Conservation (phyloP, 2,113 vertebrate species). For the Polyodon spathula region DNA sequence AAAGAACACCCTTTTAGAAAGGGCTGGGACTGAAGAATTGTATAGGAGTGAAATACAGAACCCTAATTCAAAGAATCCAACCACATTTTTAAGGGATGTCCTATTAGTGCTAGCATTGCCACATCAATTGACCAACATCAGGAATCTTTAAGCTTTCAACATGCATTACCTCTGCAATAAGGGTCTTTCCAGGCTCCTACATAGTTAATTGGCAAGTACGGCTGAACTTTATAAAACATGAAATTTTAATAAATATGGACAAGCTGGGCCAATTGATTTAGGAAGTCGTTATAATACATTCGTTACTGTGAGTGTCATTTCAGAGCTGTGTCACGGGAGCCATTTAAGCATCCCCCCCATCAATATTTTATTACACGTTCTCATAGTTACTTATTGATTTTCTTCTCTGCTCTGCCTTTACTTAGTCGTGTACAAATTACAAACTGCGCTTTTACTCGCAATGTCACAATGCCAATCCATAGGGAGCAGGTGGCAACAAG, state of each 20-base stretch:
- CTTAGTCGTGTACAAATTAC: slow-evolving; percentile 41
- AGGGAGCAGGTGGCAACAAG: slow-evolving; percentile 11
- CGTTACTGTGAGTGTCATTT: slow-evolving; percentile 26
- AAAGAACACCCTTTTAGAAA: too few relatives aligned
- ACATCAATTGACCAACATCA: too few relatives aligned
- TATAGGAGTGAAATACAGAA: too few relatives aligned
- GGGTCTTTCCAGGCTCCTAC: too few relatives aligned
- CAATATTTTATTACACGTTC: slow-evolving; percentile 60
- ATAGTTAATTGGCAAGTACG: too few relatives aligned
- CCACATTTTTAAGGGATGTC: too few relatives aligned
- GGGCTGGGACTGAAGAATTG: too few relatives aligned
- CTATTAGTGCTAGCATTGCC: too few relatives aligned
- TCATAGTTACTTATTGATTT: slow-evolving; percentile 54
- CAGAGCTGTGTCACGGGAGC: slow-evolving; percentile 25
- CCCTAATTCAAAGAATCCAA: too few relatives aligned
- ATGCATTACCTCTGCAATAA: too few relatives aligned
- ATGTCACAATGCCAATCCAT: slow-evolving; percentile 29
- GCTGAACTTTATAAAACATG: slow-evolving; percentile 17
- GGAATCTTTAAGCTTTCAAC: too few relatives aligned
- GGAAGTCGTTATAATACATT: slow-evolving; percentile 22
- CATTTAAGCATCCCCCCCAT: slow-evolving; percentile 39
- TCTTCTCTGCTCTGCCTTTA: slow-evolving; percentile 18
- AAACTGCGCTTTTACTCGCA: slow-evolving; percentile 45
- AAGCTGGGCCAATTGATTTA: slow-evolving; percentile 15
- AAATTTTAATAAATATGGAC: slow-evolving; percentile 19